Percentiles rank a stretch among this genome's conserved stretches.
These are phyloP conservation scores for Campylomormyrus numenius DNA, from an alignment of 2,113 vertebrate species.

Conservation along the genomic window DNA sequence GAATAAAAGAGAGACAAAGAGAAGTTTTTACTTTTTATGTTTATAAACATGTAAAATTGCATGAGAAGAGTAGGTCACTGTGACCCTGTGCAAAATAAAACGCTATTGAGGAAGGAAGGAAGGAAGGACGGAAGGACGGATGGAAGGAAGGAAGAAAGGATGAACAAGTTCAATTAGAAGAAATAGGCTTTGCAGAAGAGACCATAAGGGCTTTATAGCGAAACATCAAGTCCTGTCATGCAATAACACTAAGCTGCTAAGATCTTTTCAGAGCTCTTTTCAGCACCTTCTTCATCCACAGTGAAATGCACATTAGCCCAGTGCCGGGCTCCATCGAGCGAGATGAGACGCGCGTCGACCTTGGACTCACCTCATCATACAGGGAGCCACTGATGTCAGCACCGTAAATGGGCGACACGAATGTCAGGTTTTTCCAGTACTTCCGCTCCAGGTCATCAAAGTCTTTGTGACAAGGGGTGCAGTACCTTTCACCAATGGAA, in stretches of 20 bases:
- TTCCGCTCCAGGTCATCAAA: slow-evolving; percentile 96
- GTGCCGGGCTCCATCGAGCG: no score
- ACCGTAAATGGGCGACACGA: slow-evolving; percentile 91
- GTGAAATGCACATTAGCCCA: neutral
- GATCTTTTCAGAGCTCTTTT: neutral
- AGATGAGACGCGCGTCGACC: neutral
- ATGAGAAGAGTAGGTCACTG: neutral
- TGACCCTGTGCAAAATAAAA: neutral
- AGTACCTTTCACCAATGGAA: slow-evolving; percentile 66
- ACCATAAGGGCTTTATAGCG: neutral
- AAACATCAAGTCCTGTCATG: neutral
- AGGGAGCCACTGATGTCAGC: slow-evolving; percentile 93
- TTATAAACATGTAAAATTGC: neutral
- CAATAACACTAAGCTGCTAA: neutral
- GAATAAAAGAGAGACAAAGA: neutral
- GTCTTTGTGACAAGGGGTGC: slow-evolving; percentile 88
- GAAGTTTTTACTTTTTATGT: neutral
- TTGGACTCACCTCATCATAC: slow-evolving; percentile 79
- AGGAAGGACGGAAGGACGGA: neutral
- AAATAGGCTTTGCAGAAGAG: neutral
- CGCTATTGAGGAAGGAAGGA: neutral
- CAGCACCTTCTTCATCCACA: neutral
- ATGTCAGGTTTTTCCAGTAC: slow-evolving; percentile 98
- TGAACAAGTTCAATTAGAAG: neutral
- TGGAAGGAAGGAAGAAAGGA: neutral